Conservation (phyloP, 53 echinoderm and acorn worm species). For the Echinarachnius parma region DNA sequence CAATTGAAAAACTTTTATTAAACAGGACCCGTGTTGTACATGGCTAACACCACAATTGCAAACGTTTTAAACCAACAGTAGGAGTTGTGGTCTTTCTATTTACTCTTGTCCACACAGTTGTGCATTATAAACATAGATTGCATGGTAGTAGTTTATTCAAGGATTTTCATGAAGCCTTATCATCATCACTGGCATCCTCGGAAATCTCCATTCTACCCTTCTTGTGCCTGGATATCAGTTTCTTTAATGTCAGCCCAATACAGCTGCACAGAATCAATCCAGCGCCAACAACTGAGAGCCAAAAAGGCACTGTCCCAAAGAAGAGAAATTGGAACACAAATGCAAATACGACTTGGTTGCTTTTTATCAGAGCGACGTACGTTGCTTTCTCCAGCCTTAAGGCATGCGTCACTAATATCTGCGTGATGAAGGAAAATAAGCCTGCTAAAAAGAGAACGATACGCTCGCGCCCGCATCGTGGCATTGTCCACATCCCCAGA, state of each 20-base stretch:
- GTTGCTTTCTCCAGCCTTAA: conserved; percentile 26
- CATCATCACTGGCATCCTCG: not conserved
- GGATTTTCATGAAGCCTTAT: too few species aligned
- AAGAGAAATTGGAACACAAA: conserved; percentile 18
- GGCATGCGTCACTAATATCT: conserved; percentile 10
- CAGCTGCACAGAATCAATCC: conserved; percentile 2
- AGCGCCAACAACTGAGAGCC: conserved; percentile 28
- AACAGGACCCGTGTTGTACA: too few species aligned
- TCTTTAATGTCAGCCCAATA: conserved; percentile 23
- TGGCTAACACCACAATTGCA: too few species aligned
- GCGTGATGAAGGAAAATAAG: conserved; percentile 5
- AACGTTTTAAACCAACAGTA: too few species aligned
- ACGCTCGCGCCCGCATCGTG: conserved; percentile 14
- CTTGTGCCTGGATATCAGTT: conserved; percentile 1
- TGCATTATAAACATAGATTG: too few species aligned
- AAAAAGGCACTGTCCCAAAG: conserved; percentile 35
- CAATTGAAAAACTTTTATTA: too few species aligned
- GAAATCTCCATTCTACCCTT: too few species aligned
- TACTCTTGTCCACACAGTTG: too few species aligned
- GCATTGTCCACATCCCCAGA: conserved; percentile 13
- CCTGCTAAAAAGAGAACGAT: conserved; percentile 6
- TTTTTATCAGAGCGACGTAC: conserved; percentile 28
- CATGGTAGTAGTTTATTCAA: too few species aligned
- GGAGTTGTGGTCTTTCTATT: too few species aligned
- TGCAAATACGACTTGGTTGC: conserved; percentile 18